A percentile compares a stretch with the other conserved stretches of the same genome.
These are phyloP conservation scores for Drosophila subquinaria DNA, from an alignment of 2,888 invertebrate species.

Conservation along the genomic window DNA sequence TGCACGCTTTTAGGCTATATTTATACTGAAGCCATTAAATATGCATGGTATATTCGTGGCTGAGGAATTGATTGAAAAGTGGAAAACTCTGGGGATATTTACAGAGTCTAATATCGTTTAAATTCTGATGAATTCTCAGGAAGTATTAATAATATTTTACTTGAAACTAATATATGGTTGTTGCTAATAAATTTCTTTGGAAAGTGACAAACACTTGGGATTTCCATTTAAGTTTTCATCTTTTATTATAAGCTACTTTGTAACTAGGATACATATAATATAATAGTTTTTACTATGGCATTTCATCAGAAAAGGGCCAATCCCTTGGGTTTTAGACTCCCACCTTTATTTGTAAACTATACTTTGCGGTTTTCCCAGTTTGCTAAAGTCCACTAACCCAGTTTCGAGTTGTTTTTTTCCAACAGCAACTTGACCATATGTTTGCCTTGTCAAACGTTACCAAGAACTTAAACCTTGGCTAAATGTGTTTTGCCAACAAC, in stretches of 20 bases:
- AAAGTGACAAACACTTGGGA: background rate
- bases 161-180: background rate
- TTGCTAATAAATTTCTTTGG: background rate
- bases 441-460: slow-evolving; percentile 64
- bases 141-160: too few species aligned
- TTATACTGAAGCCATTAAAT: background rate
- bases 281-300: background rate
- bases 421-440: slow-evolving; percentile 57
- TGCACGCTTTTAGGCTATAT: background rate
- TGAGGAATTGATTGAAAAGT: background rate
- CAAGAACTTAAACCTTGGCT: slow-evolving; percentile 54
- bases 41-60: background rate
- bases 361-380: background rate
- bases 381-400: slow-evolving; percentile 38
- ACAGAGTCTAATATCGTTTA: background rate
- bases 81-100: background rate
- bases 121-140: background rate
- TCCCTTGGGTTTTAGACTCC: background rate
- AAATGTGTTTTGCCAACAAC: slow-evolving; percentile 40
- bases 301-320: background rate
- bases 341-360: background rate
- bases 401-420: slow-evolving; percentile 36
- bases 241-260: background rate
- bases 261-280: background rate
- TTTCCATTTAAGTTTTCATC: background rate